phyloP scores from a whole-genome alignment of 2,888 invertebrate genomes.

The Tiphia femorata region DNA sequence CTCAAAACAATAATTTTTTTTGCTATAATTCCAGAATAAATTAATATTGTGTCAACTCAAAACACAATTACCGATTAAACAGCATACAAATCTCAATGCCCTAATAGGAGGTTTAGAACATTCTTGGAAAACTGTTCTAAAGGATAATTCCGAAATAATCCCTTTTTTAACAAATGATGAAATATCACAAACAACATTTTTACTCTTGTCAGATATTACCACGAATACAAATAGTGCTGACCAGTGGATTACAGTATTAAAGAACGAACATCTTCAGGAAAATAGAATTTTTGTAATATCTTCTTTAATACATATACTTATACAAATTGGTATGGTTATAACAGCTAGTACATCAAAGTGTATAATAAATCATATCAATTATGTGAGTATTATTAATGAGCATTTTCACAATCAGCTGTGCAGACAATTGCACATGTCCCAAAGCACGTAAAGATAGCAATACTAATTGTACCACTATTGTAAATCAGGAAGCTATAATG shows the following conservation, averaged over 20 bases:
- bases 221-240: constrained; percentile 19
- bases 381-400: constrained; percentile 34
- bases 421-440: too few species aligned
- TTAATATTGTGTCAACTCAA: constrained; percentile 42
- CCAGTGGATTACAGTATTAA: constrained; percentile 39
- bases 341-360: constrained; percentile 30
- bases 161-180: constrained; percentile 41
- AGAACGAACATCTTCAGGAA: constrained; percentile 40
- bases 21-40: constrained; percentile 41
- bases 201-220: constrained; percentile 42
- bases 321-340: constrained; percentile 29
- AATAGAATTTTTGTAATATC: constrained; percentile 42
- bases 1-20: background rate
- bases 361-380: constrained; percentile 38
- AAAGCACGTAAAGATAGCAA: background rate
- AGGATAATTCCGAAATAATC: constrained; percentile 44
- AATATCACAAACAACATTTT: constrained; percentile 39
- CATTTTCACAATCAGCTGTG: too few species aligned
- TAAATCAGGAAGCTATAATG: constrained; percentile 23
- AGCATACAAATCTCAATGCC: constrained; percentile 21
- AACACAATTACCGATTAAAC: constrained; percentile 17
- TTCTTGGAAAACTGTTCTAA: constrained; percentile 49
- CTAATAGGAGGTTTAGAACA: constrained; percentile 43
- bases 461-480: background rate
- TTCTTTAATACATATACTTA: constrained; percentile 39